Evolutionary conservation across 2,113 vertebrate species (phyloP), one percentile per base, ranked within the genome.

Genomic region (Grus americana): DNA sequence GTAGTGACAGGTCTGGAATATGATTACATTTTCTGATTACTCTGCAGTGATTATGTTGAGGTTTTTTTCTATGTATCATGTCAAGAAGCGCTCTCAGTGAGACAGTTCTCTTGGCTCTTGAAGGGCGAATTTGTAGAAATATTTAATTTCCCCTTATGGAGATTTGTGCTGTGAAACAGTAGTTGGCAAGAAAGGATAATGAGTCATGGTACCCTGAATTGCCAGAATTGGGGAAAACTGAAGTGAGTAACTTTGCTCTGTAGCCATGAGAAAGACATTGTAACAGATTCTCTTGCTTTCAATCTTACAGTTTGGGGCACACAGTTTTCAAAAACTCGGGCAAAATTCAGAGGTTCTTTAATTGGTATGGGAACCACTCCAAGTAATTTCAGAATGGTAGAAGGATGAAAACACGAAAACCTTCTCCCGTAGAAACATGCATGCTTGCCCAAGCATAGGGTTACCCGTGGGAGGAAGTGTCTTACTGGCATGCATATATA

Each of bases 61-160:
- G 7, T 5, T 46, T 79, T 86, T 65, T 94, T 83, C 65, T 38
- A 4, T 30, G 40, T 59, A 10, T 61, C 87, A 27, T 83, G 58
- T 92, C 71, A 90, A 88, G 73, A 75, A 71, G 36, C 18, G 18
- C 29, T 62, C 22, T 65, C 46, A 79, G n/a, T 8, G 11, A 76
- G 66, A 90, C 70, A 89, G 61, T 81, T 72, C 61, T 87, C 47
- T 70, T 84, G 84, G 44, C 44, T 91, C 74, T 91, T 59, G 70
- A 66, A 62, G 80, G 23, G 19, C 0, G 4, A 47, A 50, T 67
- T 79, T 90, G 32, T 62, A 93, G 81, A 94, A 93, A 86, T 88
- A 71, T 75, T 94, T 91, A 50, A 92, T 93, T 94, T 96, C 70
- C 65, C 40, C 52, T 92, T 67, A 72, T 75, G 76, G 83, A 88